Conservation (phyloP, 1,140 invertebrate species). For the Phenacoccus solenopsis region DNA sequence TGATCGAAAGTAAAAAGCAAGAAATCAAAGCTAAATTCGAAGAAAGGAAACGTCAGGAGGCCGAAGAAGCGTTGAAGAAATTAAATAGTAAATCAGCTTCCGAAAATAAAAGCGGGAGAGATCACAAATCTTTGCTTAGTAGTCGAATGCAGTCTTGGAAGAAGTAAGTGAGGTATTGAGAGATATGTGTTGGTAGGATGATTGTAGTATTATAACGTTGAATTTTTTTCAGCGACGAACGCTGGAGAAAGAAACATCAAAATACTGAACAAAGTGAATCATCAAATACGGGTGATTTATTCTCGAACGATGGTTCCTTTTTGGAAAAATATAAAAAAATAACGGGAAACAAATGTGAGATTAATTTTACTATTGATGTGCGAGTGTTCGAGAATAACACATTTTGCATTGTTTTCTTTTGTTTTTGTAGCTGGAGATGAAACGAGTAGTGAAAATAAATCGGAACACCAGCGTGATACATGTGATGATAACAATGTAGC, state of each 20-base stretch:
- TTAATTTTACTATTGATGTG: not conserved
- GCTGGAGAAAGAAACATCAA: constrained; percentile 9
- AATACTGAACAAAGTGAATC: not conserved
- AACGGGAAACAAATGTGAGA: constrained; percentile 33
- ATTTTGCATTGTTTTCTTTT: not conserved
- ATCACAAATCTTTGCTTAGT: constrained; percentile 14
- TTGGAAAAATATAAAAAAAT: constrained; percentile 63
- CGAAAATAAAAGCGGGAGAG: not conserved
- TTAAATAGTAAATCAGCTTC: not conserved
- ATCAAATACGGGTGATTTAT: constrained; percentile 36
- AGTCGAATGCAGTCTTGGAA: constrained; percentile 14
- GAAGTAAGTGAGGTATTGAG: not conserved
- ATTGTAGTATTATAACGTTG: no score
- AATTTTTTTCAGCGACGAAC: constrained; percentile 12
- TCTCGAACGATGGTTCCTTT: constrained; percentile 70
- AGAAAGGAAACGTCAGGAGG: constrained; percentile 44
- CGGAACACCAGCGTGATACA: not conserved
- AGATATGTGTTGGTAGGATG: not conserved
- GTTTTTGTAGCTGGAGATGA: not conserved
- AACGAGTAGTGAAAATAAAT: not conserved
- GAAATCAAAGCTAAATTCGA: constrained; percentile 54
- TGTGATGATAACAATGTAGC: not conserved
- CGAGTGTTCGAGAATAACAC: not conserved
- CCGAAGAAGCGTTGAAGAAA: constrained; percentile 33
- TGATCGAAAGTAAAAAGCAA: constrained; percentile 64